Base-by-base conservation (phyloP, 2,113 vertebrate genomes). In the Okapia johnstoni region DNA sequence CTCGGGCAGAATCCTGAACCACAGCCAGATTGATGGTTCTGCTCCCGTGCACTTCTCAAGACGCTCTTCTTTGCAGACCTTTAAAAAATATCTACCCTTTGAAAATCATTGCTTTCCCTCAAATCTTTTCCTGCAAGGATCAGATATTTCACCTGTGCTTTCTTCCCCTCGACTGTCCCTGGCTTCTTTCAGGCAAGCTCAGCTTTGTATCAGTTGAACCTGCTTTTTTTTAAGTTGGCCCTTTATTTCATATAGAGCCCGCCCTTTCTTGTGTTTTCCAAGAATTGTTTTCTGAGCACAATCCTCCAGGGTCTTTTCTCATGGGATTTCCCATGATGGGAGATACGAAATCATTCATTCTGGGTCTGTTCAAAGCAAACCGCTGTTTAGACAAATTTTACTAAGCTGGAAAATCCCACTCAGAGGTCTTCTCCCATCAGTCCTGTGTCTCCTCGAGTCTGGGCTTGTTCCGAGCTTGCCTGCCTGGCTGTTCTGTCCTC, bases 341-440 rank as follows among this genome's bases (percentile, higher is more conserved):
- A 93, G n/a, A 90, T 33, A 92, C 19, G 17, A 93, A 87, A 61
- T 84, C 36, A 73, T 96, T 81, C n/a, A 96, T 63, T 88, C 85
- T 66, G 23, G 17, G 46, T 85, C 76, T 79, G n/a, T 70, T 85
- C n/a, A 88, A 80, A 94, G 33, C 46, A 48, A 70, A 43, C 26
- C 23, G 2, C 52, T 90, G 46, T 28, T 84, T 50, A 63, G 33
- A 66, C 16, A 33, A 50, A 50, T 79, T 88, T 85, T 60, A 50
- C 54, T 46, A 48, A 60, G 50, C 6, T 7, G 50, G 85, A 85
- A 94, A 93, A 83, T 50, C 50, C 91, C 79, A 14, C 43, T 36
- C 40, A 40, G 50, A 86, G 33, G 19, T n/a, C 25, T 40, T 28
- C 25, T 30, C 58, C 43, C 30, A 15, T 36, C 61, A 5, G 5